Evolutionary conservation across 2,888 invertebrate genomes (phyloP).

Genomic region (Lasioglossum morio): DNA sequence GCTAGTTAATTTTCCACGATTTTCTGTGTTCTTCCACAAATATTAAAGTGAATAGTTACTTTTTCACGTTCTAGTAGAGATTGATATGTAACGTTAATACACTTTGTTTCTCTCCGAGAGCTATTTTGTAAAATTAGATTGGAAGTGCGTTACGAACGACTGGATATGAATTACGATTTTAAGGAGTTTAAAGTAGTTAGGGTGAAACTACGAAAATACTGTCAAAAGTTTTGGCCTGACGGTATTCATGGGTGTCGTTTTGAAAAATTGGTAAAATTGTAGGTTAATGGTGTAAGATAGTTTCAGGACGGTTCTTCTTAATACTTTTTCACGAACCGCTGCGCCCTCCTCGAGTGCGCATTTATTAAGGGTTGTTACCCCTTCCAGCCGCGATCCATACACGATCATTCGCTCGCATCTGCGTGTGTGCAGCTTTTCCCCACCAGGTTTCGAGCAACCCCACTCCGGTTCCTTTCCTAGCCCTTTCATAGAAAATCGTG

Average conservation of each 20-base stretch:
- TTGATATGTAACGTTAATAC: neutral
- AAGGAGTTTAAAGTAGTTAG: neutral
- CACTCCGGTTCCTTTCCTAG: slow-evolving; percentile 75
- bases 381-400: slow-evolving; percentile 63
- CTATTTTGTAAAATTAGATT: neutral
- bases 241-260: neutral
- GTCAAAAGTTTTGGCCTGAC: neutral
- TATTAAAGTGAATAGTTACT: neutral
- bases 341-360: slow-evolving; percentile 68
- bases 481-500: slow-evolving; percentile 81
- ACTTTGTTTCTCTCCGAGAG: neutral
- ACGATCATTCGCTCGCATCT: slow-evolving; percentile 63
- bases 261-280: slow-evolving; percentile 47
- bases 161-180: neutral
- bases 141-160: neutral
- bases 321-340: slow-evolving; percentile 61
- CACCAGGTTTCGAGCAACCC: slow-evolving; percentile 66
- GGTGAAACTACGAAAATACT: neutral
- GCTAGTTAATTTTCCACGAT: too few species aligned
- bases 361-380: slow-evolving; percentile 80
- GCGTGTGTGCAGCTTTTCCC: slow-evolving; percentile 68
- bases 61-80: neutral
- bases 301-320: slow-evolving; percentile 58
- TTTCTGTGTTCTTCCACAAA: neutral
- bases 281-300: slow-evolving; percentile 51